Percentiles rank a stretch among this genome's conserved stretches.
These are phyloP conservation scores for Cheilinus undulatus DNA, from an alignment of 2,113 vertebrate genomes.

Conservation along the genomic window DNA sequence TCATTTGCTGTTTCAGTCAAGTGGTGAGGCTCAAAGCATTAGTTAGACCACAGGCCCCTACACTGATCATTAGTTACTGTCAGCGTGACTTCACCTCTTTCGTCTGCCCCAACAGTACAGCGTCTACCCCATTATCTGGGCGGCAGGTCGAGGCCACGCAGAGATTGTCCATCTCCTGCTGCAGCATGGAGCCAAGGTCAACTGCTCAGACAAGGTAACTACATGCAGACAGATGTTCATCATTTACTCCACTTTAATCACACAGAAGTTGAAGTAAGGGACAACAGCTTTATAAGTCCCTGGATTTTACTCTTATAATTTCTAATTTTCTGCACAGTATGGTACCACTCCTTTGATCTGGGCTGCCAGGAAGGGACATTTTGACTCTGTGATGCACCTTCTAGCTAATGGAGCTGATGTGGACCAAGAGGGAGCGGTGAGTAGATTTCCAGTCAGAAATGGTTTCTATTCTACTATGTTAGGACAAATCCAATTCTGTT, in stretches of 20 bases:
- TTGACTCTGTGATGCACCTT: constrained; percentile 93
- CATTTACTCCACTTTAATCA: constrained; percentile 44
- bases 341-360: constrained; percentile 97
- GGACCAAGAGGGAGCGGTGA: constrained; percentile 97
- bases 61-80: constrained; percentile 55
- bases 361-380: constrained; percentile 95
- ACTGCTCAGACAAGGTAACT: constrained; percentile 97
- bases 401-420: constrained; percentile 96
- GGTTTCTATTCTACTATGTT: background rate
- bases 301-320: background rate
- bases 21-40: constrained; percentile 18
- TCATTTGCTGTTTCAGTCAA: constrained; percentile 18
- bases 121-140: constrained; percentile 98
- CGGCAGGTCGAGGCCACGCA: constrained; percentile 94
- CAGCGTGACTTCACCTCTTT: constrained; percentile 47
- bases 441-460: constrained; percentile 45
- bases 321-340: constrained; percentile 83
- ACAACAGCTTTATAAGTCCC: background rate
- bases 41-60: constrained; percentile 10
- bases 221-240: constrained; percentile 43
- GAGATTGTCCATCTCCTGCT: constrained; percentile 93
- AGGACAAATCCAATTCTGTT: background rate
- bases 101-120: constrained; percentile 90
- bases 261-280: background rate
- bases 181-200: constrained; percentile 94